Percentiles rank a stretch among this genome's conserved stretches.
phyloP scores from a whole-genome alignment of 2,113 vertebrate species.

The Syrmaticus mikado region DNA sequence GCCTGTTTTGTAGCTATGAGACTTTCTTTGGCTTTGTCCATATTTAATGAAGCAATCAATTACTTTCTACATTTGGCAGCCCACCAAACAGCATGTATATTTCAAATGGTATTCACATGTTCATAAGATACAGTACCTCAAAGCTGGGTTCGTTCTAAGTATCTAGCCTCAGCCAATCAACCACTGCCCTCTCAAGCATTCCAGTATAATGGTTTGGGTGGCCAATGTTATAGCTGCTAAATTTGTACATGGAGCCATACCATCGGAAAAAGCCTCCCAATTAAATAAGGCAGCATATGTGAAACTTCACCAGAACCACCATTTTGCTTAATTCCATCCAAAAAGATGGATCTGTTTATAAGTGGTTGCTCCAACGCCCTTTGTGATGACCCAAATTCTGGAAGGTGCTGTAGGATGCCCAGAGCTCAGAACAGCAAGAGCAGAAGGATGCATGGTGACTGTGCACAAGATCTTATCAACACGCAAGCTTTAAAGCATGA shows the following conservation, averaged over 20 bases:
- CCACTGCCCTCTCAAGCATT: background rate
- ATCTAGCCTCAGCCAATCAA: background rate
- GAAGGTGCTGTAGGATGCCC: background rate
- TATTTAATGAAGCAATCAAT: background rate
- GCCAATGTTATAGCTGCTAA: background rate
- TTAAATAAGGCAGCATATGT: background rate
- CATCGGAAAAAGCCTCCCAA: background rate
- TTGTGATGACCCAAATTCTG: background rate
- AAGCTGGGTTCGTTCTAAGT: background rate
- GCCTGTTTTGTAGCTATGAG: background rate
- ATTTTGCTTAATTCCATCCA: background rate
- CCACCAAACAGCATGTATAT: background rate
- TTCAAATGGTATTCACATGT: background rate
- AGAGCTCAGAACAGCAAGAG: background rate
- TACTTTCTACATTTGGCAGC: background rate
- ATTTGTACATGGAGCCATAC: background rate
- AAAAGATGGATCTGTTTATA: background rate
- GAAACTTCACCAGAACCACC: background rate
- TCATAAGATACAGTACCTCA: background rate
- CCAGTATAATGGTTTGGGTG: background rate
- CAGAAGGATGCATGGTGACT: background rate
- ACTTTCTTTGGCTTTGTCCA: background rate
- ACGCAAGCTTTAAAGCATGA: background rate
- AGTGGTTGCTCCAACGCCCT: background rate
- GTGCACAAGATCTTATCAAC: background rate